phyloP scores from a whole-genome alignment of 2,797 vertebrate species.

The Margarornis squamiger region DNA sequence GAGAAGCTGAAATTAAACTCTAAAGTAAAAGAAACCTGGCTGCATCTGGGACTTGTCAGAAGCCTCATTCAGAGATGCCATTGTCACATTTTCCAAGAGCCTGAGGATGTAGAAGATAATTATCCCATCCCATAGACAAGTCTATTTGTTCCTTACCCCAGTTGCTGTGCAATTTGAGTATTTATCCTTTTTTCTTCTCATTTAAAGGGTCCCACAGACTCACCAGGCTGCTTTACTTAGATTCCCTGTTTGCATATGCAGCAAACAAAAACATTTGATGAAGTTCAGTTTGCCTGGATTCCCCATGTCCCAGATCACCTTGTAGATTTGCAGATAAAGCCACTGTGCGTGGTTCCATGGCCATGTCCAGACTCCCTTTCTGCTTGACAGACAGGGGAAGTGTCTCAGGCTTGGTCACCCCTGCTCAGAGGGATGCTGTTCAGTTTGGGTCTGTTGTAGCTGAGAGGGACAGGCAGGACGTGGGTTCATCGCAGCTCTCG shows the following conservation, averaged over 20 bases:
- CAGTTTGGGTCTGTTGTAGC: not conserved
- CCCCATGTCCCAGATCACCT: not conserved
- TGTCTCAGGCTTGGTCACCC: fast-evolving
- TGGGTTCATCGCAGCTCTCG: not conserved
- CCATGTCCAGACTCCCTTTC: not conserved
- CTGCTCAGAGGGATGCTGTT: fast-evolving
- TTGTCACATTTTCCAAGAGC: slow-evolving; percentile 34
- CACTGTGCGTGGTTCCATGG: not conserved
- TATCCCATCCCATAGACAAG: slow-evolving; percentile 36
- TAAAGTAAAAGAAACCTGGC: slow-evolving; percentile 6
- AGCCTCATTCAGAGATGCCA: slow-evolving; percentile 8
- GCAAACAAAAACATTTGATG: not conserved
- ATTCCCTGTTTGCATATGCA: not conserved
- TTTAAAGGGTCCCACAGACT: not conserved
- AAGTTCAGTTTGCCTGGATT: not conserved
- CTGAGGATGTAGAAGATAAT: slow-evolving; percentile 49
- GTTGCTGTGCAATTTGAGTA: not conserved
- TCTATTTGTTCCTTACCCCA: slow-evolving; percentile 22
- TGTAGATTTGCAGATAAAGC: not conserved
- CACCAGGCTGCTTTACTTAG: not conserved
- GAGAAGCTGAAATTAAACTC: slow-evolving; percentile 37
- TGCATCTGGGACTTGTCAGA: slow-evolving; percentile 50
- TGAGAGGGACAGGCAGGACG: fast-evolving
- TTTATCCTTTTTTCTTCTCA: not conserved
- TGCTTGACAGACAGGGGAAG: fast-evolving